Base-by-base conservation (phyloP, 2,797 vertebrate genomes). In the Leptoclinus maculatus region DNA sequence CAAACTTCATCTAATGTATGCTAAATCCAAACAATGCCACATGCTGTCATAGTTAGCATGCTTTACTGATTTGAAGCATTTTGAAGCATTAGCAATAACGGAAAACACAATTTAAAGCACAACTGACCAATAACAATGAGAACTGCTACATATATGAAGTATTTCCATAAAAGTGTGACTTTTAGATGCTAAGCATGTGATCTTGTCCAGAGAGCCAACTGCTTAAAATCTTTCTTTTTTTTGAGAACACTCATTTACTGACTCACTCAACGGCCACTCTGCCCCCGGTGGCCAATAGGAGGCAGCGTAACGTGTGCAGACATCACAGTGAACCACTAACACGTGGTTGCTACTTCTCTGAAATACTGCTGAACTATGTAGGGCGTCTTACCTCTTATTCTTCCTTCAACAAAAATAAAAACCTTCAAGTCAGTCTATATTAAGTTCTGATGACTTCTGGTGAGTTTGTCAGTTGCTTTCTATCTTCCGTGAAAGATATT, bases 381-480 rank as follows among this genome's bases (percentile, higher is more conserved):
- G 0, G 1, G 0, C 66, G 13, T 36, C 65, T 41, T 16, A 7
- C 5, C 7, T 39, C 3, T 56, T 71, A 38, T 29, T 69, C 5
- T 76, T 68, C 39, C 8, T 39, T 38, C 7, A 57, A 39, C 21
- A 16, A 68, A n/a, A 56, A 7, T 12, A 59, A n/a, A 12, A 27
- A 56, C n/a, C 7, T 29, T 3, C 5, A 6, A n/a, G 19, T 54
- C 13, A 27, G 21, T 12, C 21, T 19, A 39, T 14, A 70, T 9
- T 19, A 58, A 45, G 2, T 19, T 68, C 4, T 34, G n/a, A 27
- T 66, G 72, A 36, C n/a, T 71, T 74, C 8, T 67, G 58, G 1
- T 73, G 23, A 49, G n/a, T 67, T 45, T 64, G 17, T 60, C 36
- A 64, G 12, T 58, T 65, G n/a, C 65, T 64, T 47, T 59, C 21